Percentiles rank a stretch among this genome's conserved stretches.
phyloP scores from a whole-genome alignment of 2,888 invertebrate species.

The Pammene fasciana region DNA sequence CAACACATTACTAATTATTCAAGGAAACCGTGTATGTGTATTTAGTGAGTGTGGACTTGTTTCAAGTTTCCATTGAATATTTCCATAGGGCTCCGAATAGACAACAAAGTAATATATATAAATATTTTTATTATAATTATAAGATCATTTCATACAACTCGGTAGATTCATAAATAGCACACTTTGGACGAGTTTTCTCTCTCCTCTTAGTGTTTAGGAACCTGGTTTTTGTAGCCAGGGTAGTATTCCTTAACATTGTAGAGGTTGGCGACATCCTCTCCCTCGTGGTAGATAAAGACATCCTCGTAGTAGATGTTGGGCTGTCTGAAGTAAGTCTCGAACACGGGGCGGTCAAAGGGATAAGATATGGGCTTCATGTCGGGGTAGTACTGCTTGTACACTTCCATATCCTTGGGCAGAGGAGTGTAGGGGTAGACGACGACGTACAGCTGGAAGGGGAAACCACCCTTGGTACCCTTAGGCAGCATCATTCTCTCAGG shows the following conservation, averaged over 20 bases:
- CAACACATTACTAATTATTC: no score
- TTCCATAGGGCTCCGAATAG: background rate
- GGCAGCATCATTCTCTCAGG: constrained; percentile 19
- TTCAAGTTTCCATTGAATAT: no score
- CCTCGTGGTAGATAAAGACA: constrained; percentile 17
- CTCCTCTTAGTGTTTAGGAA: constrained; percentile 11
- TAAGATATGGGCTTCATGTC: constrained; percentile 12
- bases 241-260: constrained; percentile 48
- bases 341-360: constrained; percentile 21
- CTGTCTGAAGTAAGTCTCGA: constrained; percentile 46
- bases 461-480: constrained; percentile 20
- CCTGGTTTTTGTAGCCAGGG: constrained; percentile 1
- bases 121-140: no score
- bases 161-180: background rate
- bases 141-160: background rate
- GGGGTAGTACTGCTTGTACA: constrained; percentile 57
- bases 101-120: no score
- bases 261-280: background rate
- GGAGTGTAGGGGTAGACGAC: constrained; percentile 57
- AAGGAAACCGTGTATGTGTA: no score
- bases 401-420: constrained; percentile 62
- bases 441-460: constrained; percentile 16
- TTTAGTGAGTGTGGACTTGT: no score
- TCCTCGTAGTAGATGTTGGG: constrained; percentile 82
- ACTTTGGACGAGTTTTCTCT: background rate